These are phyloP conservation scores for Quadriops clusia DNA, from an alignment of 2,888 invertebrate species.

Conservation along the genomic window DNA sequence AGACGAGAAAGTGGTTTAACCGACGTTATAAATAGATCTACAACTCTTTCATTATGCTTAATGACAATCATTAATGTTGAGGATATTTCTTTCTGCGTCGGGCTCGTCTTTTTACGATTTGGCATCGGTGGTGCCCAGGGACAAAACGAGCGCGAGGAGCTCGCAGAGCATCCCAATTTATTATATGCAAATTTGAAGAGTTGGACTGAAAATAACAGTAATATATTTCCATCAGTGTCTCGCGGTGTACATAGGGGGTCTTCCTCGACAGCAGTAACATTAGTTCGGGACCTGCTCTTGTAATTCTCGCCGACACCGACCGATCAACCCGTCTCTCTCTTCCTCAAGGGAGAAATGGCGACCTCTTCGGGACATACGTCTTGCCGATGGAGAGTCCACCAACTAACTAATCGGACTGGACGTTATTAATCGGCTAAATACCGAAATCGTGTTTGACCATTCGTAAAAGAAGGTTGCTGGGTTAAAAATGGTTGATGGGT, in stretches of 20 bases:
- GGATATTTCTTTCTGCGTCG: no score
- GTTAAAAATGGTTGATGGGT: no score
- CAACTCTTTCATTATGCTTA: no score
- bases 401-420: slow-evolving; percentile 12
- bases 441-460: slow-evolving; percentile 17
- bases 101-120: no score
- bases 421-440: slow-evolving; percentile 17
- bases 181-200: slow-evolving; percentile 28
- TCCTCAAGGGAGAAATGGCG: no score
- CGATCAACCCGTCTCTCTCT: no score
- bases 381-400: slow-evolving; percentile 10
- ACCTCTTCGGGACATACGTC: no score
- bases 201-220: slow-evolving; percentile 24
- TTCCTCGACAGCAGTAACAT: slow-evolving; percentile 21
- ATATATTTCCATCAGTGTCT: slow-evolving; percentile 33
- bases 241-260: slow-evolving; percentile 27
- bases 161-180: slow-evolving; percentile 20
- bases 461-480: slow-evolving; percentile 22
- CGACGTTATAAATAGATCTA: no score
- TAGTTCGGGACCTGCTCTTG: slow-evolving; percentile 15
- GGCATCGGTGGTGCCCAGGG: no score
- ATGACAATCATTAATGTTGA: no score
- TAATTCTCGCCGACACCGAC: slow-evolving; percentile 9
- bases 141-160: no score
- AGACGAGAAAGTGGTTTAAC: no score